Evolutionary conservation across 2,888 invertebrate genomes (phyloP).

Genomic region (Lysandra coridon): DNA sequence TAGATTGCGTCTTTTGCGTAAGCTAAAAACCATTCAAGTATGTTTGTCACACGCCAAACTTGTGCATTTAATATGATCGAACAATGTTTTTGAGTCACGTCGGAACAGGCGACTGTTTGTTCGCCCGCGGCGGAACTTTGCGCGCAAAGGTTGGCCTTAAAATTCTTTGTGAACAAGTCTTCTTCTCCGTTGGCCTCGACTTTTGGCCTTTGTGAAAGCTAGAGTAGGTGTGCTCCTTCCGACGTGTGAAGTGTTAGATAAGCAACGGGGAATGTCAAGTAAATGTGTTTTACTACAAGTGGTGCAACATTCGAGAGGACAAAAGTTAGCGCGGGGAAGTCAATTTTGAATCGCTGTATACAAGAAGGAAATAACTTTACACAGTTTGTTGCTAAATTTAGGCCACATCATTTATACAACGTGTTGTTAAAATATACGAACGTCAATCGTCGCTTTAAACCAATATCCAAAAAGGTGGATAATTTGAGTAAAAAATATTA

Average conservation of each 20-base stretch:
- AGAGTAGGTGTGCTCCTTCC: conserved; percentile 4
- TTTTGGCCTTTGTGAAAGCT: neutral
- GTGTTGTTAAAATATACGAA: no score
- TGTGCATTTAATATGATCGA: neutral
- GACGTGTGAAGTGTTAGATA: conserved; percentile 22
- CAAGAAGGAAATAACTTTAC: no score
- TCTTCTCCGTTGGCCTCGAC: neutral
- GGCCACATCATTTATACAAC: no score
- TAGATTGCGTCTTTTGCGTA: neutral
- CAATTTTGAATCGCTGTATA: neutral
- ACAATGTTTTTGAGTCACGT: conserved; percentile 19
- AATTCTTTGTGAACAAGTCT: neutral
- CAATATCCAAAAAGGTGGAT: no score
- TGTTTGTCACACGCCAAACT: neutral
- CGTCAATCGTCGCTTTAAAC: no score
- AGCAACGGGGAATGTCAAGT: neutral
- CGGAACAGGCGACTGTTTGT: neutral
- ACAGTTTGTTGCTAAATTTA: no score
- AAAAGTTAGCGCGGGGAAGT: neutral
- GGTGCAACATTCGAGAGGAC: neutral
- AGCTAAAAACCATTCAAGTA: neutral
- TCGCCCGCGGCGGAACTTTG: conserved; percentile 6
- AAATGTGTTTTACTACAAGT: conserved; percentile 1
- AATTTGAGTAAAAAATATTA: no score
- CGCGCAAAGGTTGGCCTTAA: conserved; percentile 9